phyloP scores from a whole-genome alignment of 1,140 invertebrate genomes.

The Drosophila setifemur region DNA sequence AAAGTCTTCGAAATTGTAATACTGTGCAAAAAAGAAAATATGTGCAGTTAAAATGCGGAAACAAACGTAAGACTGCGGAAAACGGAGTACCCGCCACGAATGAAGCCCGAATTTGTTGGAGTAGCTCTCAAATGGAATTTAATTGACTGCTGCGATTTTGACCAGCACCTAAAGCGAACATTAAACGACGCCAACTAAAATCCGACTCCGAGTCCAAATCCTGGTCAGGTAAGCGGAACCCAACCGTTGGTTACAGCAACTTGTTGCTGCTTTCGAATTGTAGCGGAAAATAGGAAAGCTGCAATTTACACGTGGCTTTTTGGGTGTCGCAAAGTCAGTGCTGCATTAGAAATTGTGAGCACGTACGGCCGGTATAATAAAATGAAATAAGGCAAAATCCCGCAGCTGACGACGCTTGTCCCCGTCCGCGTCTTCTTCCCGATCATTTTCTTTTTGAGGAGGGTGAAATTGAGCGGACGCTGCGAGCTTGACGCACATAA shows the following conservation, averaged over 20 bases:
- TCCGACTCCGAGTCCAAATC: constrained; percentile 33
- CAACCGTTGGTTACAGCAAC: constrained; percentile 35
- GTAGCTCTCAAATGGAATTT: constrained; percentile 59
- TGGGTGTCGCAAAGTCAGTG: no score
- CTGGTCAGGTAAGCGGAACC: constrained; percentile 33
- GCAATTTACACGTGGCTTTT: constrained; percentile 12
- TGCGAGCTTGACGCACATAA: constrained; percentile 70
- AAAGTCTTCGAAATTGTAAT: no score
- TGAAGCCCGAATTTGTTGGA: constrained; percentile 39
- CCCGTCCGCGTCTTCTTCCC: no score
- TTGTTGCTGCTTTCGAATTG: constrained; percentile 22
- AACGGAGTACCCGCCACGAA: neutral
- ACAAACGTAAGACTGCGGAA: neutral
- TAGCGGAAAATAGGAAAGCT: neutral
- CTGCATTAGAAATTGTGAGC: constrained; percentile 62
- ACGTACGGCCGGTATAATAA: constrained; percentile 63
- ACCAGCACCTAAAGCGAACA: constrained; percentile 57
- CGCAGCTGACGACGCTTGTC: constrained; percentile 23
- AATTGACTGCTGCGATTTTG: constrained; percentile 62
- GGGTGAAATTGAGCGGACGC: constrained; percentile 27
- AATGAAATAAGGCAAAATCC: constrained; percentile 67
- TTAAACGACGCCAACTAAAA: constrained; percentile 66
- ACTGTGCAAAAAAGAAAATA: neutral
- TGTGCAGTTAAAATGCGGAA: neutral
- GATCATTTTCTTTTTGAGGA: neutral